Evolutionary conservation across 2,797 vertebrate species (phyloP), one percentile per base, ranked within the genome.

Genomic region (Coluber constrictor): DNA sequence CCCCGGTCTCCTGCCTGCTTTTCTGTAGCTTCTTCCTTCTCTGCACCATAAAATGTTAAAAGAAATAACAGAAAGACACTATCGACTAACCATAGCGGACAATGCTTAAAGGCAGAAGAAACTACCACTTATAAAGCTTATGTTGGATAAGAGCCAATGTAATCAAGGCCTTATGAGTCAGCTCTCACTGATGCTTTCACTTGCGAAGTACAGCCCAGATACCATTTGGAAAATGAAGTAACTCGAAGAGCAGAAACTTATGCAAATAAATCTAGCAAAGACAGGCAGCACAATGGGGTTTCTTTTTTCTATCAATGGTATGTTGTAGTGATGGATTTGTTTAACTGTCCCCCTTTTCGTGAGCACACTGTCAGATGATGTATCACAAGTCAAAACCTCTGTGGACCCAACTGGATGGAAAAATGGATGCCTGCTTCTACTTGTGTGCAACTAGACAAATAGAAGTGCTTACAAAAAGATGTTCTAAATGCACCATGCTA

Each of bases 51-150:
- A 88, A 93, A 88, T 61, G 56, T 79, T 88, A 88, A 91, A 47
- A 88, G 63, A 91, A 91, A 92, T 86, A 90, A 63, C 51, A 37
- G 88, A 88, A 47, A 90, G 87, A 32, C 54, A 60, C 60, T 54
- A 59, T 87, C 37, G 70, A 59, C 86, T 54, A 88, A 79, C 92
- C 27, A 47, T 32, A 91, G 47, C 88, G 90, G 92, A 91, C 90
- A 91, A 43, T 55, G 90, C 92, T 93, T 88, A 91, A 93, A 90
- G 92, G 90, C 92, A 91, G 25, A 93, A 93, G 63, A 91, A 93
- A 66, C 90, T 70, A 91, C 60, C 90, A 79, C 86, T 79, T 93
- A 90, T 87, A 60, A 93, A 74, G 43, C 86, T 61, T 88, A 59
- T n/a, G 66, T 54, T 93, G 92, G 92, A 91, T 88, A 88, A 88